phyloP scores from a whole-genome alignment of 2,888 invertebrate genomes.

The Argyresthia albistria region DNA sequence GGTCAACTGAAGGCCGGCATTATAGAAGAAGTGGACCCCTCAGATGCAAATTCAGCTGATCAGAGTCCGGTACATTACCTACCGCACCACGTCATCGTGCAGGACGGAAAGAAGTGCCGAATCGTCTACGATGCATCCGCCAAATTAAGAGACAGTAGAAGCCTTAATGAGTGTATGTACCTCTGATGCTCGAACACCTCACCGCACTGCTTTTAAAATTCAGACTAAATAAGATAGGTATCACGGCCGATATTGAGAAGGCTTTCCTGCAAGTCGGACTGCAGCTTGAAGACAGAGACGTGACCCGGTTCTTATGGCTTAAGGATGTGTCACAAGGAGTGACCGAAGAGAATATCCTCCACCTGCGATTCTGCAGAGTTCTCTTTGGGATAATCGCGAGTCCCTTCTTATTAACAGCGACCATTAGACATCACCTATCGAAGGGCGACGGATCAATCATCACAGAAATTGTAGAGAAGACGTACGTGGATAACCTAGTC shows the following conservation, averaged over 20 bases:
- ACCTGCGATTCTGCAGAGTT: conserved; percentile 4
- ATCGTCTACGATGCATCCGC: no score
- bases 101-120: no score
- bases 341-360: not conserved
- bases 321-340: not conserved
- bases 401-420: conserved; percentile 4
- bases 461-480: not conserved
- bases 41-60: no score
- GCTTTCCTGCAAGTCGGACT: conserved; percentile 4
- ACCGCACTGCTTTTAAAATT: conserved; percentile 2
- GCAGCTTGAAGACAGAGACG: conserved; percentile 4
- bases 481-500: not conserved
- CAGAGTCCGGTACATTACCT: no score
- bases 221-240: not conserved
- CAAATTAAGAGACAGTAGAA: no score
- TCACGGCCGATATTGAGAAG: conserved; percentile 3
- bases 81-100: no score
- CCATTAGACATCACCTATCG: not conserved
- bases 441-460: not conserved
- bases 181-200: not conserved
- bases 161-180: conserved; percentile 5
- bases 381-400: conserved; percentile 2
- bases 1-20: no score
- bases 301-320: conserved; percentile 3
- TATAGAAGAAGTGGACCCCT: no score